Conservation (phyloP, 2,797 vertebrate genomes). For the Spinus olivaceus region DNA sequence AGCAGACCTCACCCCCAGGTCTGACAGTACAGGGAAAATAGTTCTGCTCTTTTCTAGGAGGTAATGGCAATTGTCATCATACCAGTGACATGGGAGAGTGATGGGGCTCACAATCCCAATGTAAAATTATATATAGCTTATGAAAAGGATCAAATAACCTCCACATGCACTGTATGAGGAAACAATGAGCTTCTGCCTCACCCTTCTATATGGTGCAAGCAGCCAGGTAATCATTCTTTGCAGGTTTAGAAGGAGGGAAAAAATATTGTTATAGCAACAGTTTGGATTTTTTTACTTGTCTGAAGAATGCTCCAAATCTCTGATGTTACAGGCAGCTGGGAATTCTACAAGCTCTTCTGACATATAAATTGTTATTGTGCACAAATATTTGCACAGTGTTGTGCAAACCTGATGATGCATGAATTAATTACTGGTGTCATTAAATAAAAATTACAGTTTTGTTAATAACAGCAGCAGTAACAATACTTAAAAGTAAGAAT, state of each 20-base stretch:
- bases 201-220: neutral
- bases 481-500: neutral
- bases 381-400: neutral
- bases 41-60: neutral
- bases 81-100: neutral
- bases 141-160: neutral
- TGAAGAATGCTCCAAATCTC: neutral
- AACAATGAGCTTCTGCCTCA: neutral
- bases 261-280: neutral
- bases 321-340: neutral
- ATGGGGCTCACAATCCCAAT: neutral
- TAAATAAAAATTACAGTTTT: neutral
- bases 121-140: neutral
- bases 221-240: neutral
- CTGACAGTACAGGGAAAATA: neutral
- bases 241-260: neutral
- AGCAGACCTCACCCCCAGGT: neutral
- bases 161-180: neutral
- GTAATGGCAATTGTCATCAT: neutral
- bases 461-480: neutral
- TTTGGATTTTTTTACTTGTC: neutral
- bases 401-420: neutral
- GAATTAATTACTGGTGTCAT: neutral
- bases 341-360: neutral
- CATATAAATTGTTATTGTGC: neutral